Conservation (phyloP, 2,888 invertebrate genomes). For the Aspidapion aeneum region DNA sequence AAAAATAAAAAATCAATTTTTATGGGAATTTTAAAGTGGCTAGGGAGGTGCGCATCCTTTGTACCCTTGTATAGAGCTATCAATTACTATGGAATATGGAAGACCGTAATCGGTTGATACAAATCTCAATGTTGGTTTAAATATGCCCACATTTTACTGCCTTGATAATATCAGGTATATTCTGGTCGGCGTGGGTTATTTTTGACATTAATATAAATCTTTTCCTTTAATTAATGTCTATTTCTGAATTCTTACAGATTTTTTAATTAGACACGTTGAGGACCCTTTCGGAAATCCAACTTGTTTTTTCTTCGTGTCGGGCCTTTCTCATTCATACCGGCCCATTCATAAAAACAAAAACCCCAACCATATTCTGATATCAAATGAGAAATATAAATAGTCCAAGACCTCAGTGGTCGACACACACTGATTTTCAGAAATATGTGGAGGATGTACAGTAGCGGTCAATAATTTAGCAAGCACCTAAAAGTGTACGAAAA, state of each 20-base stretch:
- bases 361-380: not conserved
- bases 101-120: slow-evolving; percentile 25
- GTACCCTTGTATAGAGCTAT: slow-evolving; percentile 21
- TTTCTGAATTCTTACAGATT: slow-evolving; percentile 38
- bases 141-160: slow-evolving; percentile 48
- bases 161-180: slow-evolving; percentile 45
- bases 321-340: not conserved
- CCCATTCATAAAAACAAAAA: not conserved
- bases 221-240: slow-evolving; percentile 46
- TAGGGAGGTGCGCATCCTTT: not conserved
- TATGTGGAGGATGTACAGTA: too few relatives aligned
- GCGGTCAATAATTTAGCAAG: too few relatives aligned
- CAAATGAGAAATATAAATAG: not conserved
- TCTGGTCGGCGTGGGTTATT: slow-evolving; percentile 47
- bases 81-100: slow-evolving; percentile 27
- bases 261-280: slow-evolving; percentile 37
- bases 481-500: too few relatives aligned
- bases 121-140: slow-evolving; percentile 41
- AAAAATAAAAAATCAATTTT: not conserved
- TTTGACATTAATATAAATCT: slow-evolving; percentile 47
- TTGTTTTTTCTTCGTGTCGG: not conserved
- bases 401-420: too few relatives aligned
- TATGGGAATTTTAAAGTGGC: not conserved
- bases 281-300: slow-evolving; percentile 12
- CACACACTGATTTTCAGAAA: too few relatives aligned